Base-by-base conservation (phyloP, 2,113 vertebrate species). In the Platycercus adscitus region DNA sequence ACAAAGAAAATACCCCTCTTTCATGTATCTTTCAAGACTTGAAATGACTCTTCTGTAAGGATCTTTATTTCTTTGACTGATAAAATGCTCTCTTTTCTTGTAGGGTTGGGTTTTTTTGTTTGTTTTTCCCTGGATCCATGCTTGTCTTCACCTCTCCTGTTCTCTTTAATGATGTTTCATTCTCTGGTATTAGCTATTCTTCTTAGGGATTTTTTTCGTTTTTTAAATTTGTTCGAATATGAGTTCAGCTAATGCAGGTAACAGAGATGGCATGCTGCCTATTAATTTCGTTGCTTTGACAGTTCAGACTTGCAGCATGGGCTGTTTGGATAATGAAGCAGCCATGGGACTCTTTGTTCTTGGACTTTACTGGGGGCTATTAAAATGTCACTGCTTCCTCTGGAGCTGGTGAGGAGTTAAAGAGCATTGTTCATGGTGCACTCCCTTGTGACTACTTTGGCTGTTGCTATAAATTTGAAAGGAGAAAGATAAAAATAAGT, bases 401-500 rank as follows among this genome's bases (percentile, higher is more conserved):
- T 81, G 72, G 52, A 81, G 33, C 17, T 33, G 52, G 41, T 68
- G 93, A 84, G 72, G 87, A 89, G 64, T 79, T 72, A 78, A 47
- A 77, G 49, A 78, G 21, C 53, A 82, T 95, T 95, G 88, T 95
- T 95, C 37, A 2, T 79, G 61, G 41, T 0, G 1, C 0, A 0
- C 46, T 96, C 86, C 79, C 89, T 78, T 7, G 61, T 85, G 92
- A 78, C 80, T 26, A 37, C 65, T 93, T 88, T 56, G 93, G 78
- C 81, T 72, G 81, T 64, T 85, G 56, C 49, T 83, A 10, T 56
- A 43, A 37, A 49, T 94, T 68, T 75, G 65, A 33, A 81, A 90
- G 50, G 33, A 77, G 46, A 71, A 81, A 81, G 72, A 79, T 71
- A 84, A 88, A 96, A 93, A 56, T 81, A 94, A 93, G 24, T 75